phyloP scores from a whole-genome alignment of 2,888 invertebrate genomes.

The Gisinianus flammeolus region DNA sequence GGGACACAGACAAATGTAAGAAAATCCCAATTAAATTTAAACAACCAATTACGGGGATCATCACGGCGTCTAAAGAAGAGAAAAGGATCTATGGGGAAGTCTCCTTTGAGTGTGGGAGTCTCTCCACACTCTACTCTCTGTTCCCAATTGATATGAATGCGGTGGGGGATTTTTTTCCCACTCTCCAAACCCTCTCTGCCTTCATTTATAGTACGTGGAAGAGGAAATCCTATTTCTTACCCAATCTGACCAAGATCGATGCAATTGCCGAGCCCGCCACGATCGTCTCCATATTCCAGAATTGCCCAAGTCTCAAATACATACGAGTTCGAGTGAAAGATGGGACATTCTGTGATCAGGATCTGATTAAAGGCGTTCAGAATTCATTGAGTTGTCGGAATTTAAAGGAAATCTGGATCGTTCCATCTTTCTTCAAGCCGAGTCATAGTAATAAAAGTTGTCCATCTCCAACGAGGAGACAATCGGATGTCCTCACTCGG shows the following conservation, averaged over 20 bases:
- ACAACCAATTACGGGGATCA: constrained; percentile 35
- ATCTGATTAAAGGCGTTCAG: not conserved
- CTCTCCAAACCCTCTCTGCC: not conserved
- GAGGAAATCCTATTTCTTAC: constrained; percentile 44
- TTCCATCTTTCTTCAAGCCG: constrained; percentile 15
- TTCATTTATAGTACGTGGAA: constrained; percentile 32
- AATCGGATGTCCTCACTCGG: not conserved
- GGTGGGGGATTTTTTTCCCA: constrained; percentile 41
- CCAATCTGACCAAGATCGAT: constrained; percentile 42
- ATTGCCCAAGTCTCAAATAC: constrained; percentile 13
- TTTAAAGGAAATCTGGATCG: constrained; percentile 15
- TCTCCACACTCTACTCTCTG: constrained; percentile 46
- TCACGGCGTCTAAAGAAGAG: constrained; percentile 48
- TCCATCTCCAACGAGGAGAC: not conserved
- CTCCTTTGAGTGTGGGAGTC: constrained; percentile 38
- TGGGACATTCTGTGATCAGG: constrained; percentile 16
- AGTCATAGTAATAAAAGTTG: not conserved
- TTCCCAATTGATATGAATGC: constrained; percentile 49
- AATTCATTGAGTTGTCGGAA: not conserved
- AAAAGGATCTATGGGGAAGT: constrained; percentile 49
- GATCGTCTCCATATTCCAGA: constrained; percentile 16
- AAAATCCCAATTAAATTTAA: not conserved
- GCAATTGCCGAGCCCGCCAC: constrained; percentile 47
- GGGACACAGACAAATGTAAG: constrained; percentile 19
- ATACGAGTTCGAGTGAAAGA: constrained; percentile 8